Evolutionary conservation across 2,797 vertebrate genomes (phyloP), one percentile per base, ranked within the genome.

Genomic region (Xenops minutus): DNA sequence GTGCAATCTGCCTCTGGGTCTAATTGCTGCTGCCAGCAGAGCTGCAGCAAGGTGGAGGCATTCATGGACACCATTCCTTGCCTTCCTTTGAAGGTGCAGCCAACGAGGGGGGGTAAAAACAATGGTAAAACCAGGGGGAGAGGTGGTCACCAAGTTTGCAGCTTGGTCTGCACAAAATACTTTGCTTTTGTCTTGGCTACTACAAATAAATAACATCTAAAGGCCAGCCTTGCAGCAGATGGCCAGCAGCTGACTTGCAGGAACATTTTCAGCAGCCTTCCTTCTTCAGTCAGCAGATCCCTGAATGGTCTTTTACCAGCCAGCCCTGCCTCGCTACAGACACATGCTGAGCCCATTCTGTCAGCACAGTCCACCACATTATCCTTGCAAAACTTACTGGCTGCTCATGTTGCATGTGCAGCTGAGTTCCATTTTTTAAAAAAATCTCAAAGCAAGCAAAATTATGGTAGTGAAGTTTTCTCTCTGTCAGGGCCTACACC

Each of bases 221-320:
- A 89, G 75, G 44, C 54, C 72, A 68, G 75, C n/a, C 36, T 58
- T 85, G 69, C 37, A 93, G 85, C 92, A 95, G 64, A 92, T 95
- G 91, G 88, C 56, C 58, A 64, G 44, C 86, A 94, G 87, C 85
- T 94, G 93, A 81, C 72, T 83, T 87, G 64, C 5, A 64, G 75
- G 54, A 92, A 87, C 41, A 22, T 83, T 93, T 89, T 87, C 66
- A 67, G 75, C 84, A 91, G 56, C 61, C 63, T 74, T 61, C 52
- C 32, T 79, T 85, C 64, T 88, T 92, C 52, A 54, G 27, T 67
- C 63, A 91, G 52, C 71, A 90, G 55, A 73, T 81, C 55, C 23
- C 64, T 61, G 80, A 71, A 44, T 58, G 77, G 14, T 79, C 59
- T 76, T 88, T 71, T 19, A 43, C 51, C 63, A 74, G 80, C 59